Evolutionary conservation across 92 coral and sea anemone species (phyloP).

Genomic region (Phenganax stokvisi): DNA sequence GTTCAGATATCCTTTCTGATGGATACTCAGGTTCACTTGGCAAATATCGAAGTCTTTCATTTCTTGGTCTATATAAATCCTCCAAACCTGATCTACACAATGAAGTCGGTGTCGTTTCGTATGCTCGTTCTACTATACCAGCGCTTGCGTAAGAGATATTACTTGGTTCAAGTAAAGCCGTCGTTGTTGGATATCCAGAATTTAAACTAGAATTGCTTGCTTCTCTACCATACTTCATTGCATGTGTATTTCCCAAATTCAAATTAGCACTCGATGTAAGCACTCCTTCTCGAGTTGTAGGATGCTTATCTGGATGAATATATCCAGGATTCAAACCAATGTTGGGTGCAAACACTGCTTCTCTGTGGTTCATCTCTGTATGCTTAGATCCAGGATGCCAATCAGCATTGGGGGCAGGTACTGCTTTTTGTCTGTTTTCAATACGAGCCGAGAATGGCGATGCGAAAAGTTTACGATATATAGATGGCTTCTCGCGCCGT

Average conservation of each 20-base stretch:
- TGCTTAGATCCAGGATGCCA: too few relatives aligned
- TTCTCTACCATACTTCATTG: too few relatives aligned
- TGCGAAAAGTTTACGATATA: constrained; percentile 18
- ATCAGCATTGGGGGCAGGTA: not conserved
- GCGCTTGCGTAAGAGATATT: not conserved
- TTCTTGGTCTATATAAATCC: not conserved
- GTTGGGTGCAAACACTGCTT: too few relatives aligned
- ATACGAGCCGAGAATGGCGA: constrained; percentile 2
- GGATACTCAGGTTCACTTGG: not conserved
- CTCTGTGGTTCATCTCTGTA: too few relatives aligned
- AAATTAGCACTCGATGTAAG: too few relatives aligned
- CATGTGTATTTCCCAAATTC: too few relatives aligned
- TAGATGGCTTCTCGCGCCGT: constrained; percentile 16
- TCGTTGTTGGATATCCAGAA: not conserved
- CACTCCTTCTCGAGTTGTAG: too few relatives aligned
- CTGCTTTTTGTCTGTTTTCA: not conserved
- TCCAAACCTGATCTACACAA: not conserved
- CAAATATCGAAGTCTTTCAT: not conserved
- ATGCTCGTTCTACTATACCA: not conserved
- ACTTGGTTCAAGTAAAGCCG: not conserved
- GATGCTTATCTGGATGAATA: too few relatives aligned
- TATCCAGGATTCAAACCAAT: too few relatives aligned
- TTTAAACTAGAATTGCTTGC: not conserved
- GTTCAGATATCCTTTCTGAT: not conserved
- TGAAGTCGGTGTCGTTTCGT: not conserved